These are phyloP conservation scores for Myrmophylax atrothorax DNA, from an alignment of 2,113 vertebrate genomes.

Conservation along the genomic window DNA sequence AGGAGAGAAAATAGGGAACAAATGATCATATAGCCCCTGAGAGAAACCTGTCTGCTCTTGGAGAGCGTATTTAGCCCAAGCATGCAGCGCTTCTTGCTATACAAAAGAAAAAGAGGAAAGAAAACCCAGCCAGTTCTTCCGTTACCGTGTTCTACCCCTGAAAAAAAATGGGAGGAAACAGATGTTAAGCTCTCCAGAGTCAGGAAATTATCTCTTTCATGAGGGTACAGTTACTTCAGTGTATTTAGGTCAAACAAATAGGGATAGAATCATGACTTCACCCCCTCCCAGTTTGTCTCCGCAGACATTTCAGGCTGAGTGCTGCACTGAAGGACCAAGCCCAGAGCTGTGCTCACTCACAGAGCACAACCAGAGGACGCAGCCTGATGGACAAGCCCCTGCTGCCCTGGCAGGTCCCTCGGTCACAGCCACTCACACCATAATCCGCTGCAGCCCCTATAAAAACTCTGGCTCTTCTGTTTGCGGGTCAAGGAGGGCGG, in stretches of 20 bases:
- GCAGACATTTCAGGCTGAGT: not conserved
- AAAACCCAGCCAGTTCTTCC: conserved; percentile 61
- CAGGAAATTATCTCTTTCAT: conserved; percentile 69
- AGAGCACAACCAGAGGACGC: rapidly evolving
- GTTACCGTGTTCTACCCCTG: conserved; percentile 9
- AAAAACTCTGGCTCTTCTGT: not conserved
- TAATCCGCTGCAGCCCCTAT: not conserved
- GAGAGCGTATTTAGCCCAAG: conserved; percentile 38
- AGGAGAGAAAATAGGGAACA: conserved; percentile 71
- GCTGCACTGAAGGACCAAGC: rapidly evolving
- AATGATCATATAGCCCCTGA: conserved; percentile 58
- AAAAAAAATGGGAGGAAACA: conserved; percentile 73
- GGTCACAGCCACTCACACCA: not conserved
- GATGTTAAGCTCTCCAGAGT: conserved; percentile 59
- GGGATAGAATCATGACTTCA: not conserved
- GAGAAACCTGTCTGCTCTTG: conserved; percentile 56
- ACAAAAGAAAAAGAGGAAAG: conserved; percentile 70
- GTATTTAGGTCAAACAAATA: conserved; percentile 58
- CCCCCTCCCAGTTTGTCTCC: not conserved
- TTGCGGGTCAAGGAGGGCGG: rapidly evolving
- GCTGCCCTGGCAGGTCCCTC: not conserved
- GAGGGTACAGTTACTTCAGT: conserved; percentile 36
- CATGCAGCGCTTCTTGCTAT: conserved; percentile 6
- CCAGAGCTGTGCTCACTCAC: not conserved
- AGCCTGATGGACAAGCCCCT: not conserved